Evolutionary conservation across 2,888 invertebrate species (phyloP).

Genomic region (Hirtodrosophila trivittata): DNA sequence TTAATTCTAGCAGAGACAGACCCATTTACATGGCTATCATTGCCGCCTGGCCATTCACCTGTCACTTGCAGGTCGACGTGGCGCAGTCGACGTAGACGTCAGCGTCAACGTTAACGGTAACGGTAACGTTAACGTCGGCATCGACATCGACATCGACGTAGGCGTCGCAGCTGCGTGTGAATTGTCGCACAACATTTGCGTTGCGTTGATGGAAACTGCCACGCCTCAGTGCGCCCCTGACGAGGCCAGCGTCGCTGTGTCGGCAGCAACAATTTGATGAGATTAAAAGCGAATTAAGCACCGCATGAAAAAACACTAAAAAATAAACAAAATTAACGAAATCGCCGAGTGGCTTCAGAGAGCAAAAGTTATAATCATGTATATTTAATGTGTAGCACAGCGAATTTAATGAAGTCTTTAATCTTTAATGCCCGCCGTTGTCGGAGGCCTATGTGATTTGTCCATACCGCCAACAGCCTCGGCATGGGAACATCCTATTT

Average conservation of each 20-base stretch:
- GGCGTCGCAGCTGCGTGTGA: conserved; percentile 28
- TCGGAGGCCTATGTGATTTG: background rate
- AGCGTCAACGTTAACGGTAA: background rate
- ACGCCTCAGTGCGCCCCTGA: conserved; percentile 56
- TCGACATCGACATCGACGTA: conserved; percentile 12
- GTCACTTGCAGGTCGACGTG: conserved; percentile 56
- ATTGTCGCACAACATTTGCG: conserved; percentile 45
- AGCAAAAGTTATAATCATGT: conserved; percentile 58
- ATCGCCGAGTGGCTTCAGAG: conserved; percentile 29
- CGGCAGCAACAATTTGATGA: conserved; percentile 51
- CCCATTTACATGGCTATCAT: conserved; percentile 68
- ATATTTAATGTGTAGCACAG: conserved; percentile 55
- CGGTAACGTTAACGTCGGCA: background rate
- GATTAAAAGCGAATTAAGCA: conserved; percentile 73
- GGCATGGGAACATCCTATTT: conserved; percentile 6
- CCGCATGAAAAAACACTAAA: conserved; percentile 49
- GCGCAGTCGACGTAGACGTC: conserved; percentile 5
- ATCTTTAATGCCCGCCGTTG: conserved; percentile 53
- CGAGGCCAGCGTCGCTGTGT: conserved; percentile 24
- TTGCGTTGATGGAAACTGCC: conserved; percentile 34
- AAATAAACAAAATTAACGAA: conserved; percentile 33
- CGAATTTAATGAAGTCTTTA: conserved; percentile 63
- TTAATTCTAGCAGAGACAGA: conserved; percentile 23
- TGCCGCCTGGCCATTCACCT: conserved; percentile 60
- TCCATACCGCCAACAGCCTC: background rate